A percentile compares a stretch with the other conserved stretches of the same genome.
phyloP scores from a whole-genome alignment of 1,140 invertebrate species.

The Heliconius melpomene region DNA sequence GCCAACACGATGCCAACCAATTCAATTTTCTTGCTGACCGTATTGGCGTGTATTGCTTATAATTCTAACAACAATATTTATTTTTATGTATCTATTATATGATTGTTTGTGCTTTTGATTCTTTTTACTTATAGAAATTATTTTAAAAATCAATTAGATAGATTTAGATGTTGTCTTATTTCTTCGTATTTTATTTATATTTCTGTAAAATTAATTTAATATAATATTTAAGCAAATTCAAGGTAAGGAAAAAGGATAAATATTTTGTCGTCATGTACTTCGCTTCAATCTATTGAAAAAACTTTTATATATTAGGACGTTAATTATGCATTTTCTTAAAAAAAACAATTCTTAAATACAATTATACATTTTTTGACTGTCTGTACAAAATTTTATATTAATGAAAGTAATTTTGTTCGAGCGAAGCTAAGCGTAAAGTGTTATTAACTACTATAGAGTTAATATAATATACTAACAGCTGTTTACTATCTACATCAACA shows the following conservation, averaged over 20 bases:
- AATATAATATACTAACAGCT: constrained; percentile 58
- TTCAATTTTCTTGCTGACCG: constrained; percentile 74
- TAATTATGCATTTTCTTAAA: background rate
- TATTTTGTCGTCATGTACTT: background rate
- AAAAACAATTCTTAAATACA: background rate
- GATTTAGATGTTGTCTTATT: too few species aligned
- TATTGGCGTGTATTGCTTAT: constrained; percentile 55
- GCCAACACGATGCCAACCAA: constrained; percentile 53
- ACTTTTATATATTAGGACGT: background rate
- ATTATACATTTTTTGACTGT: background rate
- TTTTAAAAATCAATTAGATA: background rate
- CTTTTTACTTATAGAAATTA: background rate
- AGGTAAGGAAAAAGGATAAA: background rate
- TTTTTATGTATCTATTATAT: background rate
- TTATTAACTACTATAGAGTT: constrained; percentile 37
- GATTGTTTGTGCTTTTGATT: background rate
- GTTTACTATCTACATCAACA: constrained; percentile 32
- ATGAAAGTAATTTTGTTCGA: constrained; percentile 21
- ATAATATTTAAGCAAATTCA: too few species aligned
- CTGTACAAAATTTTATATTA: background rate
- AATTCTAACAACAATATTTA: constrained; percentile 22
- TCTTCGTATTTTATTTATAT: background rate
- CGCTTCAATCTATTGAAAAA: background rate
- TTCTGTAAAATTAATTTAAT: too few species aligned
- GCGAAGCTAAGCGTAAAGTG: constrained; percentile 18